phyloP scores from a whole-genome alignment of 2,888 invertebrate species.

The Philonicus albiceps region DNA sequence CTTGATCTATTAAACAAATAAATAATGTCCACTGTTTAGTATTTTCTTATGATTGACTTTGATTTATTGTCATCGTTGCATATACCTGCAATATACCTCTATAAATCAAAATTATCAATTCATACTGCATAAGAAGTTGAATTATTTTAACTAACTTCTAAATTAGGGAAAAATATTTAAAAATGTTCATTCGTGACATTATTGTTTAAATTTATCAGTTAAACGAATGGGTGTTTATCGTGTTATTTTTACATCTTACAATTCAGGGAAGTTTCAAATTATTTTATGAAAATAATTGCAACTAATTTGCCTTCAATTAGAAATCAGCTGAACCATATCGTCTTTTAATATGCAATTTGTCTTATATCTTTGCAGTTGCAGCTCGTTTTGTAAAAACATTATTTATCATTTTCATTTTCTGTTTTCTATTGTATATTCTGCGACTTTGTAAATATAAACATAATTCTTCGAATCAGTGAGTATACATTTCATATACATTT shows the following conservation, averaged over 20 bases:
- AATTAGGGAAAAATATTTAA: too few relatives aligned
- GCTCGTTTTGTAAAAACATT: neutral
- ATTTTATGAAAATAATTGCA: neutral
- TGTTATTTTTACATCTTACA: neutral
- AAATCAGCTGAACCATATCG: neutral
- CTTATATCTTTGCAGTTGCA: neutral
- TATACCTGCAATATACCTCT: too few relatives aligned
- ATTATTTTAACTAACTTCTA: too few relatives aligned
- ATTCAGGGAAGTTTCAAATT: neutral
- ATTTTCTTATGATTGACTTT: too few relatives aligned
- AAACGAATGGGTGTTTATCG: neutral
- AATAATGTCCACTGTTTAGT: too few relatives aligned
- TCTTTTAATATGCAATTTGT: neutral
- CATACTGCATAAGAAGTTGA: too few relatives aligned
- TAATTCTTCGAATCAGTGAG: neutral
- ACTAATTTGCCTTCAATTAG: neutral
- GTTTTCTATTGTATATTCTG: neutral
- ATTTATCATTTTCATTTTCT: neutral
- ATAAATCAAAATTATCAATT: too few relatives aligned
- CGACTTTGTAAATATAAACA: neutral
- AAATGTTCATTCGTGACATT: neutral
- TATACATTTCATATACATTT: too few relatives aligned
- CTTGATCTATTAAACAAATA: too few relatives aligned
- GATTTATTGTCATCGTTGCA: too few relatives aligned
- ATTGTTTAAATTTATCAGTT: neutral